These are phyloP conservation scores for Empidonax traillii DNA, from an alignment of 2,113 vertebrate species.

Conservation along the genomic window DNA sequence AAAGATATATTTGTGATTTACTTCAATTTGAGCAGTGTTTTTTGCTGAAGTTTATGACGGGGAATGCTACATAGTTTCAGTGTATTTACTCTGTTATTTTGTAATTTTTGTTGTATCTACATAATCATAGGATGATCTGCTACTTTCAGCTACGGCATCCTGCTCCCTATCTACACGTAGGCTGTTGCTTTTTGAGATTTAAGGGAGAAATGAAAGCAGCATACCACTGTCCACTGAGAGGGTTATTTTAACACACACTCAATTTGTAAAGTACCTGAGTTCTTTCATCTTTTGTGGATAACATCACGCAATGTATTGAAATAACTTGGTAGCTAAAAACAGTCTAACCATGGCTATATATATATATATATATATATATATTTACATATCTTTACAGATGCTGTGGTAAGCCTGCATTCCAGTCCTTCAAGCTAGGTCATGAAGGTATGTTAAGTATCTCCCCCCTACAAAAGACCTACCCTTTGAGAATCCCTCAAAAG, in stretches of 20 bases:
- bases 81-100: neutral
- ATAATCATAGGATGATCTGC: neutral
- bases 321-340: neutral
- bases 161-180: neutral
- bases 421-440: neutral
- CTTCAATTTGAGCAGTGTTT: neutral
- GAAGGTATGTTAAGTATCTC: neutral
- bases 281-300: neutral
- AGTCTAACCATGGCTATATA: neutral
- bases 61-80: neutral
- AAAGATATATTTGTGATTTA: neutral
- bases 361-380: neutral
- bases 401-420: neutral
- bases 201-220: neutral
- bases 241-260: neutral
- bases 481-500: neutral
- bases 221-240: neutral
- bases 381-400: neutral
- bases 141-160: neutral
- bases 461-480: neutral
- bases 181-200: neutral
- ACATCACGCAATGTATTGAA: neutral
- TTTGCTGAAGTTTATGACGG: neutral
- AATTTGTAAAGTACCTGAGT: neutral
- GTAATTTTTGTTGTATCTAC: neutral